phyloP scores from a whole-genome alignment of 2,113 vertebrate genomes.

The Heterochromis multidens region DNA sequence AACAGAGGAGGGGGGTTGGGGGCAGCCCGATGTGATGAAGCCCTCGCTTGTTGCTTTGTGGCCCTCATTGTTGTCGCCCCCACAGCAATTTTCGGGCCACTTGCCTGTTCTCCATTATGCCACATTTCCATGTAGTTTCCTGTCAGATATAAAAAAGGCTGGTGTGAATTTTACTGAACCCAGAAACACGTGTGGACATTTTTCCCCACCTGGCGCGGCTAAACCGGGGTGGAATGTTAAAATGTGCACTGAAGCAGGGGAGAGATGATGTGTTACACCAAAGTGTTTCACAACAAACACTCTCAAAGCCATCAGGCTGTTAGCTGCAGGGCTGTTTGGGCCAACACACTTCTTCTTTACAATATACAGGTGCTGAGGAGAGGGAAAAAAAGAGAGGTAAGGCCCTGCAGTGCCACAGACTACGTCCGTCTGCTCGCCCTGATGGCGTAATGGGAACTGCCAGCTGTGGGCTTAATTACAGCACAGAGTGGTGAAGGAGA shows the following conservation, averaged over 20 bases:
- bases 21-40: conserved; percentile 40
- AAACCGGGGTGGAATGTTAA: conserved; percentile 45
- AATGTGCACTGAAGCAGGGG: conserved; percentile 25
- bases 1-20: not conserved
- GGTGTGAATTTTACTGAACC: conserved; percentile 74
- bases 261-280: conserved; percentile 63
- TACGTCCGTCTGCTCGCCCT: conserved; percentile 46
- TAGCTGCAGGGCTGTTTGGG: conserved; percentile 50
- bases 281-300: conserved; percentile 72
- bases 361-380: conserved; percentile 74
- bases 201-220: conserved; percentile 48
- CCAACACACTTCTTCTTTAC: conserved; percentile 60
- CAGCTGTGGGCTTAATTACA: conserved; percentile 78
- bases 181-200: conserved; percentile 64
- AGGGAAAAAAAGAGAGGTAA: conserved; percentile 27
- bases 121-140: conserved; percentile 65
- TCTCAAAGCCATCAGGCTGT: conserved; percentile 46
- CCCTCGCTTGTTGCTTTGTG: not conserved
- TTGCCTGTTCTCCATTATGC: conserved; percentile 60
- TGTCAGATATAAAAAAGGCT: conserved; percentile 70
- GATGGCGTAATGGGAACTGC: conserved; percentile 78
- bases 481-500: conserved; percentile 54
- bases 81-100: conserved; percentile 33
- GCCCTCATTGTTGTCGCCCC: conserved; percentile 28
- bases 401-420: conserved; percentile 47